Evolutionary conservation across 2,797 vertebrate species (phyloP), one percentile per base, ranked within the genome.

Genomic region (Triplophysa bombifrons): DNA sequence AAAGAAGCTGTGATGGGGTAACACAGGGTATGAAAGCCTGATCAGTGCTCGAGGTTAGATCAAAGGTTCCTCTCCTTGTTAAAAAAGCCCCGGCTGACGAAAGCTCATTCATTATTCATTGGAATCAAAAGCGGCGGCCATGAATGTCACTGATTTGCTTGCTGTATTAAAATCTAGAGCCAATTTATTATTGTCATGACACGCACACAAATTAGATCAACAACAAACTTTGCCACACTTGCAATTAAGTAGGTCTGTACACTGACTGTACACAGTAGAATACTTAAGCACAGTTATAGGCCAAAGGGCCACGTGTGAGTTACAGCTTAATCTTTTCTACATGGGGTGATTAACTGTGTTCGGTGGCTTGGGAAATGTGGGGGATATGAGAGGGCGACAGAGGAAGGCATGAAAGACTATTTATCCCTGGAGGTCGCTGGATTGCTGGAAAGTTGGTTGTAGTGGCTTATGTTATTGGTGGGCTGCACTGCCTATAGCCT

Each of bases 1-100:
- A 51, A 63, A 61, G 58, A 79, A 76, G 65, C 25, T 19, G 72
- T 56, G 50, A 74, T 69, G n/a, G 51, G 66, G 66, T 84, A 34
- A 72, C 2, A 13, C 60, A 22, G 75, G 66, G 11, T 30, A 4
- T 74, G 55, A 34, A 66, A 65, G 12, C 0, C 6, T 48, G 78
- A 84, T 84, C 72, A 65, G 68, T 76, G 68, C 60, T 56, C 34
- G 6, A 68, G 61, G 63, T 56, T 72, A 58, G 71, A 81, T 78
- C 78, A 86, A 80, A 86, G 84, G 80, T 84, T 83, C 82, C 17
- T 50, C 30, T 71, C 38, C 84, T 84, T 46, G 60, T 79, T 77
- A 75, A 74, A 83, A 80, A 60, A 55, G 5, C 19, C 56, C 48
- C 6, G 13, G 63, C 81, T 73, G 46, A 80, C 56, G 76, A 84